A percentile compares a stretch with the other conserved stretches of the same genome.
Conservation (phyloP, 2,888 invertebrate genomes). For the Hartigia nigra region DNA sequence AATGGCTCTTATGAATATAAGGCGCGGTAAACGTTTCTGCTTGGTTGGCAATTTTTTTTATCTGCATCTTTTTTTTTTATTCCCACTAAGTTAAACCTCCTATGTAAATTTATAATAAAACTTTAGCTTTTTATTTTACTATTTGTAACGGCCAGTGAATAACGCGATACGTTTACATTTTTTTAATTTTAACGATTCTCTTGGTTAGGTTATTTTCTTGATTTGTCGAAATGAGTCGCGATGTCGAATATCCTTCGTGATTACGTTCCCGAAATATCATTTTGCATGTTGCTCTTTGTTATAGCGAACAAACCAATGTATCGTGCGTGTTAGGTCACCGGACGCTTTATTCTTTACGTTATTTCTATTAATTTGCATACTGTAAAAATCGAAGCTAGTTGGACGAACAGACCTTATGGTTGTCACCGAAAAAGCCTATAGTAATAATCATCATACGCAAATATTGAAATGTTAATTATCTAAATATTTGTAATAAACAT, state of each 20-base stretch:
- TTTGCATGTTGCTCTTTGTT: background rate
- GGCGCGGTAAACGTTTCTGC: background rate
- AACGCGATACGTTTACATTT: background rate
- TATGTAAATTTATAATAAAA: background rate
- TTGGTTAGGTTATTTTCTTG: background rate
- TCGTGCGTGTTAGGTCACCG: too few species aligned
- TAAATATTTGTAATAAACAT: background rate
- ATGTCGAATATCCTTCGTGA: background rate
- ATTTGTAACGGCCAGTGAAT: background rate
- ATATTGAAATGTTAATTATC: background rate
- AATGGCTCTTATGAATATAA: slow-evolving; percentile 3
- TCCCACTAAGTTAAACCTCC: background rate
- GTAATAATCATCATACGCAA: background rate
- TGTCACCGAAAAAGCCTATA: too few species aligned
- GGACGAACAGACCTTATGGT: too few species aligned
- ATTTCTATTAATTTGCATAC: background rate
- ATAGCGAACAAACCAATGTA: too few species aligned
- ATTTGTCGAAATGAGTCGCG: background rate
- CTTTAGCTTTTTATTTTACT: background rate
- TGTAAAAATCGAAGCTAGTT: too few species aligned
- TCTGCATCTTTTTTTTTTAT: background rate
- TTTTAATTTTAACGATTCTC: background rate
- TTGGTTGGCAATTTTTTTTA: background rate
- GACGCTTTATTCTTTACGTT: too few species aligned
- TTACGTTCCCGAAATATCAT: background rate